Base-by-base conservation (phyloP, 2,797 vertebrate genomes). In the Aselliscus stoliczkanus region DNA sequence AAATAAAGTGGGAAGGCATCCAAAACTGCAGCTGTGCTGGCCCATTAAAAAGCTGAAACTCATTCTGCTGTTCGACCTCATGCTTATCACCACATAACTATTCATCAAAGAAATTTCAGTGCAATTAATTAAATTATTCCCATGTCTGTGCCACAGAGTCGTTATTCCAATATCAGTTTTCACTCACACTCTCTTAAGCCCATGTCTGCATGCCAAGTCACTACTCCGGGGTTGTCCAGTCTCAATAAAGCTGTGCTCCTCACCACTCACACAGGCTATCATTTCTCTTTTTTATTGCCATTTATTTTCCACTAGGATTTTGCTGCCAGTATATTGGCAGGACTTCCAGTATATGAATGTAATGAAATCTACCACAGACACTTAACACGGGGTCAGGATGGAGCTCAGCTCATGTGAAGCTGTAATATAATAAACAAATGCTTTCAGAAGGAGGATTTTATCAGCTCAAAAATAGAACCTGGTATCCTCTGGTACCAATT, bases 221-320 rank as follows among this genome's bases (percentile, higher is more conserved):
- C 99, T 99, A 99, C 99, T 99, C 99, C 98, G 89, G 98, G 98
- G 99, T 98, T 98, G 98, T 99, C 98, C 99, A 97, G 99, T 98
- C 98, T 99, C 99, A 99, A 99, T 99, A 99, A 99, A 99, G 98
- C 98, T 98, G 97, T 98, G 98, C 98, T 99, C 98, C 98, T 99
- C 99, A 98, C 98, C 98, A 98, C 99, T 99, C 99, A 98, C 98
- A 98, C 96, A 98, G 98, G 98, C 99, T 98, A 99, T 99, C 99
- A 99, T 99, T 99, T 99, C 99, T 99, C 99, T 99, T 98, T 99
- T 99, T 99, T 99, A 99, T 99, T 99, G 99, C 99, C 99, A 99
- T 99, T 99, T 99, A 99, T 99, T 99, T 99, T 99, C 99, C 99
- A 99, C 99, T 98, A 99, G 99, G 99, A 99, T 99, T 99, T 99